A percentile compares a stretch with the other conserved stretches of the same genome.
Evolutionary conservation across 35 echinoderm and acorn worm species (phyloP).

Genomic region (Eucidaris tribuloides): DNA sequence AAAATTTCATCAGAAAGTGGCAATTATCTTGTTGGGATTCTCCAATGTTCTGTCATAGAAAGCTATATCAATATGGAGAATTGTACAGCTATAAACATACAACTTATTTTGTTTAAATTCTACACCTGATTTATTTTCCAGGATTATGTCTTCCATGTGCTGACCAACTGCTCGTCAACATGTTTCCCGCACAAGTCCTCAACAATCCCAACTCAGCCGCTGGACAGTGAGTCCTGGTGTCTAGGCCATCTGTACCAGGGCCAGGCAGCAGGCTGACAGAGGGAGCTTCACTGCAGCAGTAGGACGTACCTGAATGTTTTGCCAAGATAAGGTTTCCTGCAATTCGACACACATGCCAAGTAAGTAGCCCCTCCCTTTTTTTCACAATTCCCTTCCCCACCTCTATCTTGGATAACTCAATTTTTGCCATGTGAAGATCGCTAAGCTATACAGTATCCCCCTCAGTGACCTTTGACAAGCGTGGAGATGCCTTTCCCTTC

Average conservation of each 20-base stretch:
- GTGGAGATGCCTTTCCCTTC: too few relatives aligned
- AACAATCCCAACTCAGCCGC: background rate
- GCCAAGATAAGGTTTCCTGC: slow-evolving; percentile 48
- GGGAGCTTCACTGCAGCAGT: slow-evolving; percentile 36
- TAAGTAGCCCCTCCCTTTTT: slow-evolving; percentile 20
- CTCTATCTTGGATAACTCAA: too few relatives aligned
- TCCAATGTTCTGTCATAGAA: too few relatives aligned
- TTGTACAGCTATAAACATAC: background rate
- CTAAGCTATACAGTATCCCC: too few relatives aligned
- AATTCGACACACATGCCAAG: slow-evolving; percentile 69
- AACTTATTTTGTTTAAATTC: background rate
- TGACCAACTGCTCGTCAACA: slow-evolving; percentile 64
- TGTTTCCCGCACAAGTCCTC: background rate
- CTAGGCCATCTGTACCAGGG: slow-evolving; percentile 68
- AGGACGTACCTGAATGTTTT: slow-evolving; percentile 49
- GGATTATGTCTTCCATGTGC: slow-evolving; percentile 67
- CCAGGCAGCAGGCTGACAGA: slow-evolving; percentile 38
- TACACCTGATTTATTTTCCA: background rate
- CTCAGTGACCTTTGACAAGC: too few relatives aligned
- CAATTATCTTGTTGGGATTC: too few relatives aligned
- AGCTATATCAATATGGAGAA: background rate
- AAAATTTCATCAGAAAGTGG: too few relatives aligned
- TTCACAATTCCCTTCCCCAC: too few relatives aligned
- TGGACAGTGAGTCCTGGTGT: slow-evolving; percentile 69
- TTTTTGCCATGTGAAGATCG: too few relatives aligned